Evolutionary conservation across 2,113 vertebrate species (phyloP), one percentile per base, ranked within the genome.

Genomic region (Geococcyx californianus): DNA sequence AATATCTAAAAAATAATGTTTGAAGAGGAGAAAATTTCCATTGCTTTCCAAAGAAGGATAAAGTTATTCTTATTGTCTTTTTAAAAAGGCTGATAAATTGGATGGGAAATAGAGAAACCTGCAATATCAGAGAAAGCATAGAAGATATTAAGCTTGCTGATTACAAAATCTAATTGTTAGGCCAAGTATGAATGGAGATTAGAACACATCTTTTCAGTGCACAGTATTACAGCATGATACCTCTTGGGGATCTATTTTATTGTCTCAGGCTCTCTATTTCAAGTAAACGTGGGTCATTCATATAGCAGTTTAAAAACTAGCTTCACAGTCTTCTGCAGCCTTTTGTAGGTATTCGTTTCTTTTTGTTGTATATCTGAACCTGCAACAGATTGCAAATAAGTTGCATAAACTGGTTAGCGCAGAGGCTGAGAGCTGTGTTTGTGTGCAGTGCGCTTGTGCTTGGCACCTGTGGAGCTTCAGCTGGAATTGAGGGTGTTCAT

Each of bases 341-440:
- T 75, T 74, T 76, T 56, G 17, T 21, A 49, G 54, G n/a, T 28
- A 40, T 42, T 72, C 7, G 26, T 87, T 81, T 56, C 16, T 56
- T 3, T 15, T 38, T 52, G 19, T 26, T 13, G 3, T 38, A 4
- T 8, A 56, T 24, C 13, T 23, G 44, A 58, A 40, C 36, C 44
- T 38, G 20, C 29, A 60, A 8, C 16, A 29, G 14, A 11, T 49
- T 31, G 69, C 14, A 38, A 67, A 33, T 6, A 14, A 40, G 19
- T n/a, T 44, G 3, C 19, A 2, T 1, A 10, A 63, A 42, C 6
- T 10, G 12, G 26, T 29, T 0, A 33, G 45, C 17, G 66, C 38
- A 24, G 59, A 34, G 76, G 14, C 25, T 13, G 69, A 42, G 14
- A 8, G 56, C 40, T 45, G 3, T 25, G n/a, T 15, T 4, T 29